Base-by-base conservation (phyloP, 2,888 invertebrate genomes). In the Drosophila lutescens region DNA sequence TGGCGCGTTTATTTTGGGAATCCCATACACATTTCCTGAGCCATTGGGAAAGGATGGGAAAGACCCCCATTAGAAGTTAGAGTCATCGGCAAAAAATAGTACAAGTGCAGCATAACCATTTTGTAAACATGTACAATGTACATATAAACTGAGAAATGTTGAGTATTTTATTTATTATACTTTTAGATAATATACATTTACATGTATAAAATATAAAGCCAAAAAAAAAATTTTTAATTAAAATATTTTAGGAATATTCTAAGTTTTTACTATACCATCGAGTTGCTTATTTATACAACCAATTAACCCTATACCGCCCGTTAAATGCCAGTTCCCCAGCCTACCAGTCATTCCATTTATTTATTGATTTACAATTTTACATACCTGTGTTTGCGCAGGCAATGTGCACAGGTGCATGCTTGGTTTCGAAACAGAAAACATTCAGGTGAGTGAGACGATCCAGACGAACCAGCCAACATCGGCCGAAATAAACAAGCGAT, bases 401-500 rank as follows among this genome's bases (percentile, higher is more conserved):
- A 56, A 62, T 58, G 51, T 76, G 54, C 49, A 86, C 81, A 81
- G 81, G 80, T 81, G 86, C 80, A 86, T 77, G 67, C 61, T 71
- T 50, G 38, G 60, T 81, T 77, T 76, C 73, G 60, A 81, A 79
- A 68, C 65, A 17, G n/a, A 26, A 78, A 65, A 54, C 36, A 61
- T 44, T 13, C 61, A 55, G 56, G 55, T 50, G 51, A 44, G 75
- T 38, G 70, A 63, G 57, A 30, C 59, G 38, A 55, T 51, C 73
- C 54, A 62, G 54, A 65, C 59, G 38, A 61, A 17, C 63, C 46
- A 30, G 20, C 36, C 30, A 41, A 32, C 20, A 61, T 8, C 49
- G 63, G 66, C 56, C 68, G 66, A 73, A 74, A 71, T 74, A 70
- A 78, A 74, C 70, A 81, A 69, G 47, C 67, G 56, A 85, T 85